These are phyloP conservation scores for Prunella strophiata DNA, from an alignment of 2,797 vertebrate genomes.

Conservation along the genomic window DNA sequence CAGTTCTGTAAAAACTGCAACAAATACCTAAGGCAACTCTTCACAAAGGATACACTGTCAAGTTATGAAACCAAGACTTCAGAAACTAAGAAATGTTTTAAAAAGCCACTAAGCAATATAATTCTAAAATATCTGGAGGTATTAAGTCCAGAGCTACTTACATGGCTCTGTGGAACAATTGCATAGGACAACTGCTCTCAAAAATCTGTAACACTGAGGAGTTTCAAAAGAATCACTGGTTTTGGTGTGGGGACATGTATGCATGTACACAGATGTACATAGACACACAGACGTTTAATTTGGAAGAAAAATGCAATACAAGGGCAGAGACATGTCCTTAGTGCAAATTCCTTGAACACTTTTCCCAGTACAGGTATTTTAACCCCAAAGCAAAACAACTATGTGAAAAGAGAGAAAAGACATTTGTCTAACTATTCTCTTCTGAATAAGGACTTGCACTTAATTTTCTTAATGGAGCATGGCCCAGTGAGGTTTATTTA, in stretches of 20 bases:
- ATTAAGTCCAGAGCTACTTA: neutral
- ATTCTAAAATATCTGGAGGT: neutral
- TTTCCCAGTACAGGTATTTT: neutral
- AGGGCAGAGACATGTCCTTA: neutral
- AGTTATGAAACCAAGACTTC: neutral
- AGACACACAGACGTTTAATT: neutral
- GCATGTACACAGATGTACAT: rapidly evolving
- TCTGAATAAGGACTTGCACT: neutral
- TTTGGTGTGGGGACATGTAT: neutral
- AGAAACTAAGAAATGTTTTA: neutral
- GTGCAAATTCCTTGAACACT: neutral
- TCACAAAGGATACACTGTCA: neutral
- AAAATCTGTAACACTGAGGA: neutral
- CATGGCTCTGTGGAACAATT: rapidly evolving
- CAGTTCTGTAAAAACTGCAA: neutral
- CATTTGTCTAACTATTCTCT: neutral
- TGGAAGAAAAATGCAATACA: neutral
- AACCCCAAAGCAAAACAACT: neutral
- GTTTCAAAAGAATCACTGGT: neutral
- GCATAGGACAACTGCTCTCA: neutral
- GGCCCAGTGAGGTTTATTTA: neutral
- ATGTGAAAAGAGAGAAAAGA: neutral
- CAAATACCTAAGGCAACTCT: neutral
- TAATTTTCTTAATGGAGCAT: neutral
- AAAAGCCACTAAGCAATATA: neutral